phyloP scores from a whole-genome alignment of 2,113 vertebrate species.

The Kryptolebias marmoratus region DNA sequence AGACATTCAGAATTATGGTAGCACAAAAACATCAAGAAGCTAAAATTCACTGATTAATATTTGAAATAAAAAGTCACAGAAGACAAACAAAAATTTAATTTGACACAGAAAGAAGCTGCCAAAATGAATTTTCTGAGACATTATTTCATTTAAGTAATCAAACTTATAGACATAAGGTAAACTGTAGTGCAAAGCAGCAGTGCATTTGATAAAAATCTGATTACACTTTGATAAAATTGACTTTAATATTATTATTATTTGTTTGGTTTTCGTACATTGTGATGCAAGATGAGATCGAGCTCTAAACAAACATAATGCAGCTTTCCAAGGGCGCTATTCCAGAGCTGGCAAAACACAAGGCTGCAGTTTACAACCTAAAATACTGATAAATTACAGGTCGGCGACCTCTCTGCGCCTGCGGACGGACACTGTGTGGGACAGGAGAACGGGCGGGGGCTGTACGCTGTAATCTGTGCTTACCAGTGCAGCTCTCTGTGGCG shows the following conservation, averaged over 20 bases:
- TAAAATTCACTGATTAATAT: too few species aligned
- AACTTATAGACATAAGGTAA: conserved; percentile 2
- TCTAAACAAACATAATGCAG: conserved; percentile 67
- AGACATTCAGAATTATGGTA: too few species aligned
- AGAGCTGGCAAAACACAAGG: conserved; percentile 52
- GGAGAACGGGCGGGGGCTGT: conserved; percentile 58
- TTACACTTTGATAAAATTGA: conserved; percentile 56
- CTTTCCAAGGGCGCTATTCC: conserved; percentile 55
- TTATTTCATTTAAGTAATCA: conserved; percentile 11
- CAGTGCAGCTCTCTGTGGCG: conserved; percentile 78
- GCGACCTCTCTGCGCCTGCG: conserved; percentile 50
- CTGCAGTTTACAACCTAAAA: conserved; percentile 62
- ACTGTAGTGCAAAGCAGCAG: conserved; percentile 17
- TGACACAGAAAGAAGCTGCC: conserved; percentile 9
- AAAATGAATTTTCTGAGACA: conserved; percentile 1
- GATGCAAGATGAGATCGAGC: conserved; percentile 69
- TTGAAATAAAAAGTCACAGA: not conserved
- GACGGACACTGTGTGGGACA: conserved; percentile 60
- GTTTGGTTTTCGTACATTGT: conserved; percentile 42
- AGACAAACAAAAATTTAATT: conserved; percentile 3
- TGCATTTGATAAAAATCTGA: conserved; percentile 54
- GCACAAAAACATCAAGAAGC: too few species aligned
- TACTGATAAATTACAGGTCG: conserved; percentile 75
- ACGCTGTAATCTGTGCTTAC: conserved; percentile 82
- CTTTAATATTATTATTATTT: conserved; percentile 37